phyloP scores from a whole-genome alignment of 1,140 invertebrate genomes.

The Pantala flavescens region DNA sequence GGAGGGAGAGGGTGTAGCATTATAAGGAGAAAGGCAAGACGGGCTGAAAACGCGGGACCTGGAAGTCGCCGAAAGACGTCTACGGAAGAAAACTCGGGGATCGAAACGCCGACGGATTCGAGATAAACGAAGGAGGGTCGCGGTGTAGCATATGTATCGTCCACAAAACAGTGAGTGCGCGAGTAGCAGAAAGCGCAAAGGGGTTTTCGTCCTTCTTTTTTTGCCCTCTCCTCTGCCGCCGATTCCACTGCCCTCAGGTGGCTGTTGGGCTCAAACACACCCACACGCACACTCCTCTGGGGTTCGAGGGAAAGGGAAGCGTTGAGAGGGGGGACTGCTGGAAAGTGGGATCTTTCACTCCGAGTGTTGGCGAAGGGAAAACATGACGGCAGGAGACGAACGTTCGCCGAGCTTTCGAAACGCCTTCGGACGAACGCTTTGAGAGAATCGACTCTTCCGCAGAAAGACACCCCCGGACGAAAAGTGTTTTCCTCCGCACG shows the following conservation, averaged over 20 bases:
- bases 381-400: neutral
- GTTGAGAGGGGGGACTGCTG: neutral
- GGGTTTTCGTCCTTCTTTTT: neutral
- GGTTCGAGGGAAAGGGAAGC: neutral
- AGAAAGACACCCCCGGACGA: neutral
- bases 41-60: neutral
- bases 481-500: neutral
- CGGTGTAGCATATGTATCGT: neutral
- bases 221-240: neutral
- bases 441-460: neutral
- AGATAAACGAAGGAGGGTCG: neutral
- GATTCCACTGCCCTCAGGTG: constrained; percentile 6
- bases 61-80: neutral
- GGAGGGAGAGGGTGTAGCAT: too few relatives aligned
- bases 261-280: constrained; percentile 3
- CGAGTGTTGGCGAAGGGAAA: neutral
- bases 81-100: too few relatives aligned
- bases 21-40: neutral
- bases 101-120: neutral
- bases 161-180: neutral
- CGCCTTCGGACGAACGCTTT: too few relatives aligned
- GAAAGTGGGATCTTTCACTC: neutral
- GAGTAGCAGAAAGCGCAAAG: neutral
- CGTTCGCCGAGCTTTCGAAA: neutral
- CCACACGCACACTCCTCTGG: constrained; percentile 1